These are phyloP conservation scores for Loripinus fragilis DNA, from an alignment of 2,888 invertebrate genomes.

Conservation along the genomic window DNA sequence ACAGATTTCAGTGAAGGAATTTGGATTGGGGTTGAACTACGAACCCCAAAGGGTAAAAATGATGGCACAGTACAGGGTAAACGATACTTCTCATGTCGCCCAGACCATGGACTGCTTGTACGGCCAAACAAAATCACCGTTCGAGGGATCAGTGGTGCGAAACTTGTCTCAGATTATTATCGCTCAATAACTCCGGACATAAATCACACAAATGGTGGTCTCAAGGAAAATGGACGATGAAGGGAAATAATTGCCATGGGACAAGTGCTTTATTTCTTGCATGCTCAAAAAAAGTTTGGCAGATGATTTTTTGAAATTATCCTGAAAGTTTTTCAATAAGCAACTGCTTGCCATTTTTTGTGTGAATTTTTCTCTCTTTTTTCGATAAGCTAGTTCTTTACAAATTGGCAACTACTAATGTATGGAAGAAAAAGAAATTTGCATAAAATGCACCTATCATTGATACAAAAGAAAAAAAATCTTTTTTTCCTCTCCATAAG, in stretches of 20 bases:
- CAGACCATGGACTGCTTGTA: conserved; percentile 82
- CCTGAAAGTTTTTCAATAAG: no score
- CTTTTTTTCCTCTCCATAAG: no score
- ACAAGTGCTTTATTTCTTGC: conserved; percentile 11
- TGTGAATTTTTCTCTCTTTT: no score
- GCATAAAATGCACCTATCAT: no score
- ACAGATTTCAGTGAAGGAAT: conserved; percentile 85
- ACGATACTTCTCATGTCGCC: conserved; percentile 81
- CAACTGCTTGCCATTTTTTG: no score
- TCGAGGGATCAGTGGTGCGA: conserved; percentile 85
- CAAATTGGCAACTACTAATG: no score
- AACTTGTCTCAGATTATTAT: conserved; percentile 76
- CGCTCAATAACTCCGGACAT: conserved; percentile 22
- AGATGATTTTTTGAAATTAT: no score
- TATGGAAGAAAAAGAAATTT: no score
- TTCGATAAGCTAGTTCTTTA: no score
- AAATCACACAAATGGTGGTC: conserved; percentile 36
- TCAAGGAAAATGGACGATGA: conserved; percentile 40
- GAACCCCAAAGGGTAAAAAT: conserved; percentile 83
- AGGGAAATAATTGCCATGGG: not conserved
- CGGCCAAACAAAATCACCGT: conserved; percentile 83
- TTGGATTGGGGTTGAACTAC: conserved; percentile 85
- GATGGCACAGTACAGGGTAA: conserved; percentile 82
- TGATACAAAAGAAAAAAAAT: no score
- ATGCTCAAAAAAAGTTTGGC: no score